Base-by-base conservation (phyloP, 2,888 invertebrate genomes). In the Ochlodes sylvanus region DNA sequence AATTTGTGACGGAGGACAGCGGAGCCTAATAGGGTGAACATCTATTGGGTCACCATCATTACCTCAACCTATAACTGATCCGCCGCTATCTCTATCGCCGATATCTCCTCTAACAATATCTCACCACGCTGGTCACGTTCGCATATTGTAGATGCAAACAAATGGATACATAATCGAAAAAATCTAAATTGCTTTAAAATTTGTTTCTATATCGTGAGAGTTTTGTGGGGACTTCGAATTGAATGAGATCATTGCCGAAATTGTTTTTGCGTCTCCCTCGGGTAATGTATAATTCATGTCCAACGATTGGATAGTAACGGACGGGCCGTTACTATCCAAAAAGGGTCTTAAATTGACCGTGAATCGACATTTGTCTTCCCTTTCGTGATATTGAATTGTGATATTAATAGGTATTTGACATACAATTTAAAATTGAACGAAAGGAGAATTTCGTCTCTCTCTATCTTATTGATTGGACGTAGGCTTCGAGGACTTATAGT, bases 281-380 rank as follows among this genome's bases (percentile, higher is more conserved):
- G 71, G 77, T 85, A 81, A 90, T 91, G 88, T 87, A 87, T 91
- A 88, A 91, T 91, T 91, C 90, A 91, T 90, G 80, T 83, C 75
- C 71, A 71, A 74, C 79, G n/a, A n/a, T n/a, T n/a, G n/a, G n/a
- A n/a, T n/a, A n/a, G n/a, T n/a, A n/a, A n/a, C n/a, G n/a, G n/a
- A n/a, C 77, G 78, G 84, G 79, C 85, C 83, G 83, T 80, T 83
- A 77, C 78, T 80, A 76, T 78, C 75, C 80, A 77, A 78, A 85
- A 84, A 85, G 77, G 80, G 83, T 80, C 58, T 82, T 82, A 87
- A 89, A 90, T 88, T 84, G 88, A 83, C 85, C 85, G 85, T 82
- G 77, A 82, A 84, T 85, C 77, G 84, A 80, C 84, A 82, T 81
- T 84, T 77, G 75, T 81, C 79, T 77, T 77, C 77, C 80, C 78